A percentile compares a stretch with the other conserved stretches of the same genome.
Conservation (phyloP, 2,888 invertebrate species). For the Pecten maximus region DNA sequence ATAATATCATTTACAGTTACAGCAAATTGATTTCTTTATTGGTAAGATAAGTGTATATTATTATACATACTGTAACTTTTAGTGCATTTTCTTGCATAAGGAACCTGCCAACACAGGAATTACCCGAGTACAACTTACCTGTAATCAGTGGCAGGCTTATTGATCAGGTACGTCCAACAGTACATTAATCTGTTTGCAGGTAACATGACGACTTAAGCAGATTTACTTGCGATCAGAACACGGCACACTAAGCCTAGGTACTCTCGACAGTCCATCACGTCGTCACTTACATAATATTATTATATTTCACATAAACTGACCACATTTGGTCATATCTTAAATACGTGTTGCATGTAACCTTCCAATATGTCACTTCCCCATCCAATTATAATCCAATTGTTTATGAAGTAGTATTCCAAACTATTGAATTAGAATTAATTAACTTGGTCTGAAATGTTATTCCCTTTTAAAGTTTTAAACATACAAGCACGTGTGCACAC, state of each 20-base stretch:
- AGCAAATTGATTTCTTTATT: background rate
- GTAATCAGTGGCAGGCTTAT: background rate
- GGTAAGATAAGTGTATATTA: background rate
- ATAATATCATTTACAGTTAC: too few species aligned
- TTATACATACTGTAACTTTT: background rate
- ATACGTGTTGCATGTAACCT: background rate
- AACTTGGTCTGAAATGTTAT: background rate
- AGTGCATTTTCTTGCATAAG: background rate
- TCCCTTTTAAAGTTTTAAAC: background rate
- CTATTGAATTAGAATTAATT: background rate
- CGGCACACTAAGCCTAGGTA: background rate
- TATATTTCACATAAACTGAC: background rate
- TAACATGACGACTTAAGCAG: background rate
- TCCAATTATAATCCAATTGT: background rate
- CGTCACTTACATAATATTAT: background rate
- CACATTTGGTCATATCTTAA: background rate
- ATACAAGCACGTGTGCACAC: background rate
- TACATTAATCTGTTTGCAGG: conserved; percentile 12
- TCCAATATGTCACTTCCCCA: background rate
- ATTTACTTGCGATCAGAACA: background rate
- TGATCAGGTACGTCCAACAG: background rate
- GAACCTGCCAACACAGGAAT: background rate
- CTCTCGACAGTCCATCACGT: background rate
- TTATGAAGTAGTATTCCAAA: background rate
- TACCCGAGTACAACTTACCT: background rate